phyloP scores from a whole-genome alignment of 1,140 invertebrate species.

The Drosophila ficusphila region DNA sequence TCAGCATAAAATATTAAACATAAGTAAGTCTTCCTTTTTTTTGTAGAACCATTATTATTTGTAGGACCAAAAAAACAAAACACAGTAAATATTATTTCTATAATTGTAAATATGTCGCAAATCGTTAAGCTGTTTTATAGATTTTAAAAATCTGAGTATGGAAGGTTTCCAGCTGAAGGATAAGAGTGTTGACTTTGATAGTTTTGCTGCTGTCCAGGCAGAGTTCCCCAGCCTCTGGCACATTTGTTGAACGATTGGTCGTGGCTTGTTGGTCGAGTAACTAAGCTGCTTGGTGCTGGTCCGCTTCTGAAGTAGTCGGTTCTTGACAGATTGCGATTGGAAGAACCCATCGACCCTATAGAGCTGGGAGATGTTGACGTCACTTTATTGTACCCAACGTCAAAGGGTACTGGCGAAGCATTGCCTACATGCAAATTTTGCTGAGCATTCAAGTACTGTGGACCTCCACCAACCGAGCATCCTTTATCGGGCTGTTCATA shows the following conservation, averaged over 20 bases:
- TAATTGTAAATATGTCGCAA: conserved; percentile 32
- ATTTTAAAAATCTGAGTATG: conserved; percentile 68
- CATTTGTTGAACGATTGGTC: conserved; percentile 91
- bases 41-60: conserved; percentile 52
- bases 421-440: conserved; percentile 41
- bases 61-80: conserved; percentile 62
- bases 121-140: conserved; percentile 19
- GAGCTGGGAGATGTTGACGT: conserved; percentile 13
- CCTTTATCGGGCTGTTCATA: conserved; percentile 53
- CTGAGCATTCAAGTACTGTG: conserved; percentile 22
- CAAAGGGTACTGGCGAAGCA: conserved; percentile 51
- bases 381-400: not conserved
- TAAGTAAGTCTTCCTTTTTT: no score
- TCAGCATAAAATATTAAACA: no score
- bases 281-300: not conserved
- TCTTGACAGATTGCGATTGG: conserved; percentile 1
- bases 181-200: not conserved
- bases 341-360: conserved; percentile 1
- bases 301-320: not conserved
- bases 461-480: conserved; percentile 40
- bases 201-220: not conserved
- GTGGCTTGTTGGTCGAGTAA: not conserved
- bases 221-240: conserved; percentile 89
- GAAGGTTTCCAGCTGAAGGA: conserved; percentile 24
- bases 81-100: conserved; percentile 27